Evolutionary conservation across 1,140 invertebrate genomes (phyloP).

Genomic region (Acromyrmex heyeri): DNA sequence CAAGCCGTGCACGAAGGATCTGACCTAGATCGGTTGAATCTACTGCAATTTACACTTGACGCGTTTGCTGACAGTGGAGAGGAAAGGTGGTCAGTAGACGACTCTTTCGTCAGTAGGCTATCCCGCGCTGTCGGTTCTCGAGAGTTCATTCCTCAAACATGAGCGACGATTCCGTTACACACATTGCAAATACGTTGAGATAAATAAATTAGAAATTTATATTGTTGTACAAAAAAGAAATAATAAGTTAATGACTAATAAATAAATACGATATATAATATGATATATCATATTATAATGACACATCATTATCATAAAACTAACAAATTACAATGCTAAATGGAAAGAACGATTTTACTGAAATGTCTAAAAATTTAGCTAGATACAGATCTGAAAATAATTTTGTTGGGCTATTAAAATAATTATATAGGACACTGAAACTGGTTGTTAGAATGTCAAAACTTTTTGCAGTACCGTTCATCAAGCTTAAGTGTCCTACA

Average conservation of each 20-base stretch:
- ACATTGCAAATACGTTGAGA: neutral
- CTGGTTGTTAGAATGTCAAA: no score
- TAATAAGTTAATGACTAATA: neutral
- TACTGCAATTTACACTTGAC: constrained; percentile 70
- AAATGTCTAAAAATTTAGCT: no score
- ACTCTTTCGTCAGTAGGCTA: neutral
- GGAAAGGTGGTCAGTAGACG: constrained; percentile 15
- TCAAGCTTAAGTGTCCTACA: no score
- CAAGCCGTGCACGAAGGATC: neutral
- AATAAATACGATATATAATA: neutral
- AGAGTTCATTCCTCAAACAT: neutral
- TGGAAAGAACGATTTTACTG: no score
- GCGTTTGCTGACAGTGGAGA: constrained; percentile 55
- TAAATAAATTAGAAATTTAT: neutral
- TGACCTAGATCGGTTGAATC: constrained; percentile 50
- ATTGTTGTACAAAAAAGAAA: neutral
- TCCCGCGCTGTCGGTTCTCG: neutral
- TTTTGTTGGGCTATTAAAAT: no score
- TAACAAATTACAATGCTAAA: neutral
- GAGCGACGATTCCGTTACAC: neutral
- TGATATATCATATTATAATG: neutral
- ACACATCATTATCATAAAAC: neutral
- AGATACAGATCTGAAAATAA: no score
- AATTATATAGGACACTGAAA: no score
- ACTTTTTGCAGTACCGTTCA: no score